Base-by-base conservation (phyloP, 2,888 invertebrate species). In the Neoascia interrupta region DNA sequence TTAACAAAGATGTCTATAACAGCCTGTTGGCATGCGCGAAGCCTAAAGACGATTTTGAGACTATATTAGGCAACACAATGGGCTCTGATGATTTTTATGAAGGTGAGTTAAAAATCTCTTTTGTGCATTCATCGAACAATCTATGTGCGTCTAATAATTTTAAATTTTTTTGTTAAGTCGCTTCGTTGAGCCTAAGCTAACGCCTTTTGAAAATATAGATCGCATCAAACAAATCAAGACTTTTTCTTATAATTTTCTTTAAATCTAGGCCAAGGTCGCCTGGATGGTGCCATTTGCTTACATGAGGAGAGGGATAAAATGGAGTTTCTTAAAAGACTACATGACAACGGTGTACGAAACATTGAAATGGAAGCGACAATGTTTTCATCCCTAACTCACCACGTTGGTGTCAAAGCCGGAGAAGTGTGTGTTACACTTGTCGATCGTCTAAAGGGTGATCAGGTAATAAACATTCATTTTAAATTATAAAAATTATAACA, bases 301-400 rank as follows among this genome's bases (percentile, higher is more conserved):
- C 92, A 93, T 85, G 90, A 89, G 0, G 91, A 91, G 34, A 86
- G 88, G 0, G 93, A 94, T 3, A 94, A 95, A 85, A 87, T 92
- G 85, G 84, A 86, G 0, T 95, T 92, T 83, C 86, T 95, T 8
- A 84, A 87, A 0, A 86, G 87, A 18, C 86, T 93, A 1, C 84
- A 89, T 5, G 83, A 86, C 0, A 83, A 89, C 34, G 94, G 93
- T 0, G 92, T 95, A 0, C 90, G 90, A 39, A 95, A 95, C 84
- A 94, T 95, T 53, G 95, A 95, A 86, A 94, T 94, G 95, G 95
- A 95, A 85, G 92, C 93, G 0, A 91, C 93, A 0, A 93, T 93
- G 34, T 94, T 95, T 83, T 91, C 94, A 0, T 93, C 94, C 0
- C 85, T 93, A 51, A 93, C 93, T 3, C 88, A 90, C 45, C 91